These are phyloP conservation scores for Acleris cristana DNA, from an alignment of 2,888 invertebrate genomes.

Conservation along the genomic window DNA sequence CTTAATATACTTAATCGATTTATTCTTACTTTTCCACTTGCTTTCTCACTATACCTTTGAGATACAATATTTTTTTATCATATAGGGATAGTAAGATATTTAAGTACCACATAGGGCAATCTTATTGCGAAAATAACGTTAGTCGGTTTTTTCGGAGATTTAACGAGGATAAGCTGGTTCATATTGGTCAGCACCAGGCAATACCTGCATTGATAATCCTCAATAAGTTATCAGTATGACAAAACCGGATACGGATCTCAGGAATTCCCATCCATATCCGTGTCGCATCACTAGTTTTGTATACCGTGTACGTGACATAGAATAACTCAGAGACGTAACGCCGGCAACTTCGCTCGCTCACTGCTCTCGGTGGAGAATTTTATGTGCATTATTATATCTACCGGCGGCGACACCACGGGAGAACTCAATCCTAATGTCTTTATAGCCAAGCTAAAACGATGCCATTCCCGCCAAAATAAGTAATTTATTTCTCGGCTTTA, in stretches of 20 bases:
- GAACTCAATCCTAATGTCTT: constrained; percentile 66
- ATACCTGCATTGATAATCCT: no score
- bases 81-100: no score
- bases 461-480: constrained; percentile 63
- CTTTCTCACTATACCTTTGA: no score
- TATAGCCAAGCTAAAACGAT: constrained; percentile 60
- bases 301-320: constrained; percentile 64
- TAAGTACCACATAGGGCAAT: no score
- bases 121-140: no score
- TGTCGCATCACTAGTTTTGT: constrained; percentile 38
- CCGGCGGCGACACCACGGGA: constrained; percentile 49
- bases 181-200: no score
- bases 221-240: neutral
- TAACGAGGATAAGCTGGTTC: no score
- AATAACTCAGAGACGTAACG: constrained; percentile 70
- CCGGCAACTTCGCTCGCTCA: constrained; percentile 63
- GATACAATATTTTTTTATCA: no score
- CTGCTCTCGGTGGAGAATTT: constrained; percentile 65
- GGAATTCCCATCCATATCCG: neutral
- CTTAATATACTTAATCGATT: no score
- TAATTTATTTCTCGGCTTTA: constrained; percentile 61
- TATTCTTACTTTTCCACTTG: no score
- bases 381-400: constrained; percentile 67
- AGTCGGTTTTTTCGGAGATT: no score
- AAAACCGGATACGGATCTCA: neutral